Evolutionary conservation across 1,140 invertebrate genomes (phyloP), one percentile per base, ranked within the genome.

Genomic region (Lepidurus arcticus): DNA sequence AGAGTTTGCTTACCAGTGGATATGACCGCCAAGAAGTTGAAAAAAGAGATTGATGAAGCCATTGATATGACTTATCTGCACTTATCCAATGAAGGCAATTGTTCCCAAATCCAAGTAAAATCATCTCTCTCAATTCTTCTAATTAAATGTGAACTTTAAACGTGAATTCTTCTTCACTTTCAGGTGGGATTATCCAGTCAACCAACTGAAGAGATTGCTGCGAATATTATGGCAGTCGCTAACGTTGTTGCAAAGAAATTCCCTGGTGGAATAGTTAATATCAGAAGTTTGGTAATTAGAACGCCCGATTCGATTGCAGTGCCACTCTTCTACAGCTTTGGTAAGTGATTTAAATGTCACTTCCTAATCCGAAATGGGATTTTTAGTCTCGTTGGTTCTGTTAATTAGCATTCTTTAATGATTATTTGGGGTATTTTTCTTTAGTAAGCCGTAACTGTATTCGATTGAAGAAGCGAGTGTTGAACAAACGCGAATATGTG

Each of bases 241-340:
- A 34, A 75, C n/a, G 26, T 9, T 3, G 8, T 81, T 45, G 73
- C 47, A 13, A 78, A 78, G 43, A 77, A 81, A 44, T 79, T 80
- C 34, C 81, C 81, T 7, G 81, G 80, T 4, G 78, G 79, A 47
- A 81, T 76, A 16, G 24, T 16, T 24, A 81, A 81, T 78, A 47
- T 81, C 42, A 76, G 80, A n/a, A 81, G 78, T 75, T 73, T 81
- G 43, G 76, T 43, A 74, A 21, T 81, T 44, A 42, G 75, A 7
- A 78, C 78, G 24, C 26, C 47, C 7, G 77, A 44, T 8, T 44
- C 44, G 6, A n/a, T 78, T 43, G 73, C 78, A 44, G 74, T 81
- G 53, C 81, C 81, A n/a, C 26, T 81, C 8, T 81, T 78, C 53
- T 44, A 81, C 16, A 78, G 79, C 42, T 73, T 78, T 16, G 78